These are phyloP conservation scores for Coptodon rendalli DNA, from an alignment of 2,113 vertebrate genomes.

Conservation along the genomic window DNA sequence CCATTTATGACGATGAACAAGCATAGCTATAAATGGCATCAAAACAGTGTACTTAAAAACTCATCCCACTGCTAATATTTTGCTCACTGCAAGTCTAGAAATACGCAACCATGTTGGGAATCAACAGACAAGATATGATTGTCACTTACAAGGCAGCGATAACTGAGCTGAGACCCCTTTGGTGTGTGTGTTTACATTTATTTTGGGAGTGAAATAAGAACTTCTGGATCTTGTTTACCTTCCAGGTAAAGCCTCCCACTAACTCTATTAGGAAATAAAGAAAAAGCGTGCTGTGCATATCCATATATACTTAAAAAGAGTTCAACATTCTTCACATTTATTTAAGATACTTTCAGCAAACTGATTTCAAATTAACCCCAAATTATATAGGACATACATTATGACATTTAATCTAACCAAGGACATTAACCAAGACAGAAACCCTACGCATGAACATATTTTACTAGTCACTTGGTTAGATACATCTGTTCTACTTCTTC, in stretches of 20 bases:
- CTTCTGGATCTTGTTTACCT: not conserved
- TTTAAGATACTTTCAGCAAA: not conserved
- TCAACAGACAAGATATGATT: not conserved
- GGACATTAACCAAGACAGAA: not conserved
- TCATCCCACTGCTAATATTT: not conserved
- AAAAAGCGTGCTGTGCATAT: not conserved
- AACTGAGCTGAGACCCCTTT: not conserved
- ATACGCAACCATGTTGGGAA: not conserved
- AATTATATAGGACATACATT: not conserved
- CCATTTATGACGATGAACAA: not conserved
- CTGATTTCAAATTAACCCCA: not conserved
- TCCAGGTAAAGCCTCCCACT: not conserved
- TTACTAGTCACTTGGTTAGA: not conserved
- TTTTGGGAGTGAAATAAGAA: constrained; percentile 3
- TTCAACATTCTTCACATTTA: not conserved
- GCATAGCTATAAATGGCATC: not conserved
- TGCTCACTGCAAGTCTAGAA: not conserved
- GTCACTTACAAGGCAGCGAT: not conserved
- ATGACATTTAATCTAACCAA: not conserved
- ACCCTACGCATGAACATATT: not conserved
- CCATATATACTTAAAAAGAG: not conserved
- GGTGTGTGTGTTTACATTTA: not conserved
- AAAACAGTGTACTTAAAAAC: not conserved
- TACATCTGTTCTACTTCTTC: not conserved
- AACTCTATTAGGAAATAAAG: not conserved